Conservation (phyloP, 2,113 vertebrate genomes). For the Aptenodytes patagonicus region DNA sequence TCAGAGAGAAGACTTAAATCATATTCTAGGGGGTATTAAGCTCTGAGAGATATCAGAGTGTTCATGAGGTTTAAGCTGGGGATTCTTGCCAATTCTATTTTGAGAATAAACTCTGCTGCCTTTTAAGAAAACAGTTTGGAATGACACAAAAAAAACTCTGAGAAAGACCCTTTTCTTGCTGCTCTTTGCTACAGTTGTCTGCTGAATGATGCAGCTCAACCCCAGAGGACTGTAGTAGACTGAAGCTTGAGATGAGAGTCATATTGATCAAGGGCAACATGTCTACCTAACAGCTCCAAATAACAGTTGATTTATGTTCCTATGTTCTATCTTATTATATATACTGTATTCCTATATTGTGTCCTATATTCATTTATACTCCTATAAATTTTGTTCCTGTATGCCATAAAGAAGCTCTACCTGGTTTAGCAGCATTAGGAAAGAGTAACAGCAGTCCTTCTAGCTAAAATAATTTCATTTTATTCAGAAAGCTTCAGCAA, state of each 20-base stretch:
- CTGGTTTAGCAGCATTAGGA: not conserved
- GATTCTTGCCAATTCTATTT: constrained; percentile 38
- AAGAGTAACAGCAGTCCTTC: not conserved
- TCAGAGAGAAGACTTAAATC: constrained; percentile 21
- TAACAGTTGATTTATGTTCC: not conserved
- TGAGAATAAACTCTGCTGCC: not conserved
- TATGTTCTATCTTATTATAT: not conserved
- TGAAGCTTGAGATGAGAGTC: not conserved
- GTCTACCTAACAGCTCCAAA: not conserved
- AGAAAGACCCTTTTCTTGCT: not conserved
- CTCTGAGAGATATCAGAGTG: constrained; percentile 9
- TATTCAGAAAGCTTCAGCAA: not conserved
- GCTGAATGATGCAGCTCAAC: not conserved
- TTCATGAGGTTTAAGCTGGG: constrained; percentile 18
- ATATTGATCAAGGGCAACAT: not conserved
- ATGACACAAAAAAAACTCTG: not conserved
- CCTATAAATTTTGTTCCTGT: not conserved
- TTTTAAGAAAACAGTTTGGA: constrained; percentile 18
- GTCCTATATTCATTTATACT: not conserved
- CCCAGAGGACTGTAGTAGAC: not conserved
- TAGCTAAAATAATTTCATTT: not conserved
- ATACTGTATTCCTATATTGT: not conserved
- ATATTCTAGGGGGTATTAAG: constrained; percentile 13
- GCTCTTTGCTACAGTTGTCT: not conserved
- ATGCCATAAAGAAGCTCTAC: not conserved